phyloP scores from a whole-genome alignment of 1,140 invertebrate genomes.

The Capitella teleta region DNA sequence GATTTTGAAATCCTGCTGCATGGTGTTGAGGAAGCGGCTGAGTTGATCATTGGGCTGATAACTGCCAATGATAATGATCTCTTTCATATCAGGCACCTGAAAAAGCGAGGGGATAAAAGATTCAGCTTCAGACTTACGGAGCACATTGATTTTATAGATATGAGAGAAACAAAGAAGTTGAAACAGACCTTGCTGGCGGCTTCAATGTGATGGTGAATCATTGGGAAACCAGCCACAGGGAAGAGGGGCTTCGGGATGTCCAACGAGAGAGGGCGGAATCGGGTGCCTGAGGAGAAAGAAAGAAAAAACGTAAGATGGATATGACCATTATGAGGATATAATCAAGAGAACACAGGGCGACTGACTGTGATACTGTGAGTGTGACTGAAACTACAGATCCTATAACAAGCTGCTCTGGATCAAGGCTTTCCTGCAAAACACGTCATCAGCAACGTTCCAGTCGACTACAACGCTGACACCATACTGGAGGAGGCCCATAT shows the following conservation, averaged over 20 bases:
- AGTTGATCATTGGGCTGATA: slow-evolving; percentile 67
- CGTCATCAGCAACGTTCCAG: too few relatives aligned
- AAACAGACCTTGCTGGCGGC: slow-evolving; percentile 66
- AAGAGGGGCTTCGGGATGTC: slow-evolving; percentile 95
- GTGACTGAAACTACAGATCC: too few relatives aligned
- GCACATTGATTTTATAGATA: too few relatives aligned
- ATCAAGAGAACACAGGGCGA: too few relatives aligned
- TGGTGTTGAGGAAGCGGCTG: slow-evolving; percentile 60
- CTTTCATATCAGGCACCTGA: slow-evolving; percentile 57
- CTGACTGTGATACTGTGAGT: too few relatives aligned
- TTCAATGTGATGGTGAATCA: slow-evolving; percentile 94
- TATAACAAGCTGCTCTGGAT: too few relatives aligned
- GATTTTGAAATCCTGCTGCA: slow-evolving; percentile 68
- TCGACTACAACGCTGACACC: too few relatives aligned
- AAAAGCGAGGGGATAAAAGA: slow-evolving; percentile 33
- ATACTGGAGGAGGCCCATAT: too few relatives aligned
- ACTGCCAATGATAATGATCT: slow-evolving; percentile 89
- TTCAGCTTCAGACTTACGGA: neutral
- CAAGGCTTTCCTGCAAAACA: too few relatives aligned
- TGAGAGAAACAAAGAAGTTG: too few relatives aligned
- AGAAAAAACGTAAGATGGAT: too few relatives aligned
- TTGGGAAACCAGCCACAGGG: slow-evolving; percentile 76
- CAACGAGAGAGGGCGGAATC: slow-evolving; percentile 90
- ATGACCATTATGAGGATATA: too few relatives aligned
- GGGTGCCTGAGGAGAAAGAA: slow-evolving; percentile 59